phyloP scores from a whole-genome alignment of 1,140 invertebrate species.

The Dolichoris vasculosae region DNA sequence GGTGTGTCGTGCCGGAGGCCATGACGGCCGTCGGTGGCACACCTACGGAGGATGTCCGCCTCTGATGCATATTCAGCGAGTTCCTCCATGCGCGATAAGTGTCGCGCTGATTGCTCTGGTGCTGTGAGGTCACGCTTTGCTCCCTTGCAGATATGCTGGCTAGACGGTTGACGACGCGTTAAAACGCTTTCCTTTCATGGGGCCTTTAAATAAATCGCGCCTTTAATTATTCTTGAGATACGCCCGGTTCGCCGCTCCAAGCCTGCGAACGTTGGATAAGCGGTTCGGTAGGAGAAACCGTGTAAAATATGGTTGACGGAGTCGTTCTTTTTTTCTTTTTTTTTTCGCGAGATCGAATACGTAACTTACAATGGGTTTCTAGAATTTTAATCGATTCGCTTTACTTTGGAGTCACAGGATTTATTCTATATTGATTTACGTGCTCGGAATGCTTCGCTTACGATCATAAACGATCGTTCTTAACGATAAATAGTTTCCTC shows the following conservation, averaged over 20 bases:
- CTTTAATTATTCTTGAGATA: background rate
- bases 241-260: background rate
- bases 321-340: no score
- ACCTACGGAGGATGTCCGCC: conserved; percentile 61
- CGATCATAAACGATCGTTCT: no score
- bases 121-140: conserved; percentile 42
- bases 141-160: background rate
- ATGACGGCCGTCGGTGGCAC: conserved; percentile 54
- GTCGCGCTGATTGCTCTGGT: conserved; percentile 40
- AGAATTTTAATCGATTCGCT: no score
- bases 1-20: conserved; percentile 42
- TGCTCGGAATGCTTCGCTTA: no score
- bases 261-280: background rate
- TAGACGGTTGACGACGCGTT: conserved; percentile 41
- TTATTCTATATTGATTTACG: no score
- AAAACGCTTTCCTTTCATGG: conserved; percentile 26
- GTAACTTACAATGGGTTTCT: no score
- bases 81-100: conserved; percentile 50
- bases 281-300: no score
- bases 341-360: no score
- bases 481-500: no score
- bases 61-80: conserved; percentile 54
- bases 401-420: no score
- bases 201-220: background rate
- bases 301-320: no score